A percentile compares a stretch with the other conserved stretches of the same genome.
These are phyloP conservation scores for Larimichthys polyactis DNA, from an alignment of 2,113 vertebrate species.

Conservation along the genomic window DNA sequence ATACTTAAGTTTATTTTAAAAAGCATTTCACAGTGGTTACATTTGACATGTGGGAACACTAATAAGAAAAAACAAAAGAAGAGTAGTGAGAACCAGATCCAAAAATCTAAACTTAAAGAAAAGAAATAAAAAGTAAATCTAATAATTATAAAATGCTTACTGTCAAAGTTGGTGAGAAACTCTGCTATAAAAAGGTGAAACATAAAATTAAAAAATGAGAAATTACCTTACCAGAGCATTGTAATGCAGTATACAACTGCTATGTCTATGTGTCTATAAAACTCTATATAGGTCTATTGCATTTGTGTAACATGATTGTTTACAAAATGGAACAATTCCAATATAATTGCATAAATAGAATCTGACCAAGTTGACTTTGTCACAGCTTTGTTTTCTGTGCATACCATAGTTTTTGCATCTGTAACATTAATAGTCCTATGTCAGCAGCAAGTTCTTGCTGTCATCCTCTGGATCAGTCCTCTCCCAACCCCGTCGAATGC, in stretches of 20 bases:
- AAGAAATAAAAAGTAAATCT: neutral
- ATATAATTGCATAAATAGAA: neutral
- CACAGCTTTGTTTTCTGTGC: neutral
- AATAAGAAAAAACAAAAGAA: neutral
- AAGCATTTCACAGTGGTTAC: slow-evolving; percentile 5
- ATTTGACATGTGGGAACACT: neutral
- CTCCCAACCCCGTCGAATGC: slow-evolving; percentile 94
- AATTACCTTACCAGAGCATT: neutral
- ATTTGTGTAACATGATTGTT: neutral
- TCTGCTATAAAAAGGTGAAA: neutral
- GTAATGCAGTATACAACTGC: neutral
- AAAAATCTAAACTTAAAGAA: neutral
- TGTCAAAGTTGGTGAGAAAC: neutral
- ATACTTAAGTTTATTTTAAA: slow-evolving; percentile 36
- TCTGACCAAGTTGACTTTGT: neutral
- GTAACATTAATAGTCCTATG: slow-evolving; percentile 21
- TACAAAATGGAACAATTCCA: neutral
- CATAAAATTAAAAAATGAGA: neutral
- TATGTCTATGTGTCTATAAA: neutral
- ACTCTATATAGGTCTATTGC: neutral
- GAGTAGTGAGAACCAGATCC: neutral
- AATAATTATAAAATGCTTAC: neutral
- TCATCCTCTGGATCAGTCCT: slow-evolving; percentile 63
- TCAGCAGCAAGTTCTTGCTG: slow-evolving; percentile 58
- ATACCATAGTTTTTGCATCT: neutral